Conservation (phyloP, 1,140 invertebrate species). For the Cherax quadricarinatus region DNA sequence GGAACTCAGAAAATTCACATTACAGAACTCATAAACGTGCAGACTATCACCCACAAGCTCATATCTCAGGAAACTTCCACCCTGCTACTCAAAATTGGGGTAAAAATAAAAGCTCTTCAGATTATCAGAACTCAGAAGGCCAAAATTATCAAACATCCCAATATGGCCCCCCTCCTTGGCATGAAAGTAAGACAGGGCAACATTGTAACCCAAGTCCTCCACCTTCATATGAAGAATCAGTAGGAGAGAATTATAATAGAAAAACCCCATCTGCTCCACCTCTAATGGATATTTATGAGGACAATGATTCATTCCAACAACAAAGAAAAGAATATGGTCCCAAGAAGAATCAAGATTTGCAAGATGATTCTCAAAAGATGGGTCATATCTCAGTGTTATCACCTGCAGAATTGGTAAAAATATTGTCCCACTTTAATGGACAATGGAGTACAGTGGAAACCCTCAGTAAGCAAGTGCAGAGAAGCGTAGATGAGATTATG, state of each 20-base stretch:
- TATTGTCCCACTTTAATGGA: slow-evolving; percentile 28
- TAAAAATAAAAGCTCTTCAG: too few relatives aligned
- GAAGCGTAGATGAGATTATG: neutral
- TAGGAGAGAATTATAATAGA: neutral
- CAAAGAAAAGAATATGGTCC: too few relatives aligned
- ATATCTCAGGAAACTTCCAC: too few relatives aligned
- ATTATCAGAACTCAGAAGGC: neutral
- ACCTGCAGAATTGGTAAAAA: slow-evolving; percentile 23
- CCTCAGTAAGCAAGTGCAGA: slow-evolving; percentile 12
- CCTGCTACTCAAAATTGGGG: too few relatives aligned
- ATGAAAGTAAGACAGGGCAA: neutral
- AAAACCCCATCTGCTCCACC: too few relatives aligned
- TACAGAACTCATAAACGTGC: too few relatives aligned
- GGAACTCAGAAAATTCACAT: too few relatives aligned
- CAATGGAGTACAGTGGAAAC: slow-evolving; percentile 17
- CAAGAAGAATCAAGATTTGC: neutral
- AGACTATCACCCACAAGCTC: too few relatives aligned
- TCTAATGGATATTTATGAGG: too few relatives aligned
- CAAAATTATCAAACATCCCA: neutral
- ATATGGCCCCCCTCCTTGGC: neutral
- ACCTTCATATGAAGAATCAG: neutral
- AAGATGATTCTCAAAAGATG: neutral
- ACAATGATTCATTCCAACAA: neutral
- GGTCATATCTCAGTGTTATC: neutral
- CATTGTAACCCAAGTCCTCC: neutral